Conservation (phyloP, 2,888 invertebrate species). For the Amphipyra tragopoginis region DNA sequence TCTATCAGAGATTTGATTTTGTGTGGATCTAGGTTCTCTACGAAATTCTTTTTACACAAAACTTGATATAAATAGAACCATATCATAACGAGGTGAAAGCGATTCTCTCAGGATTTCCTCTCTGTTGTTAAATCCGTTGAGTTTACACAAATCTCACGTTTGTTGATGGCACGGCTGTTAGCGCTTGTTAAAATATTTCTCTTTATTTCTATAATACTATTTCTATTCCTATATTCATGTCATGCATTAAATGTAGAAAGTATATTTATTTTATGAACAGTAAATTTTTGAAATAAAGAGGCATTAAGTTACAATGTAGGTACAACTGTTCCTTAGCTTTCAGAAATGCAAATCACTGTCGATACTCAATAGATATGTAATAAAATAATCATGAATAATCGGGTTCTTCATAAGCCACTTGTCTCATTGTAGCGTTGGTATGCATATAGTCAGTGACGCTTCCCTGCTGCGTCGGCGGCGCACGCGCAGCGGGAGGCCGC, state of each 20-base stretch:
- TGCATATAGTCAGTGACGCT: slow-evolving; percentile 67
- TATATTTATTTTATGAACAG: slow-evolving; percentile 34
- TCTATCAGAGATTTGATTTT: slow-evolving; percentile 37
- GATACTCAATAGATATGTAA: slow-evolving; percentile 63
- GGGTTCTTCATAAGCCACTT: slow-evolving; percentile 70
- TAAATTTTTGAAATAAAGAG: slow-evolving; percentile 38
- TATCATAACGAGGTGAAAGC: slow-evolving; percentile 66
- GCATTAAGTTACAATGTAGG: slow-evolving; percentile 28
- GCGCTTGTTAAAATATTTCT: slow-evolving; percentile 54
- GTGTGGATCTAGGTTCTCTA: slow-evolving; percentile 12
- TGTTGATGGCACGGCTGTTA: slow-evolving; percentile 58
- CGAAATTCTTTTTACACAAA: slow-evolving; percentile 42
- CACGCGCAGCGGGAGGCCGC: slow-evolving; percentile 73
- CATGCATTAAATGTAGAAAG: slow-evolving; percentile 25
- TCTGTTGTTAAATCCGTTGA: slow-evolving; percentile 65
- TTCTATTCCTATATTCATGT: slow-evolving; percentile 42
- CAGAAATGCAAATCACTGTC: slow-evolving; percentile 60
- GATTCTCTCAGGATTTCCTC: slow-evolving; percentile 69
- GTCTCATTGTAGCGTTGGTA: slow-evolving; percentile 63
- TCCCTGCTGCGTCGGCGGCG: slow-evolving; percentile 79
- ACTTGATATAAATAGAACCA: slow-evolving; percentile 61
- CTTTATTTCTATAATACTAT: slow-evolving; percentile 48
- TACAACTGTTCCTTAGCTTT: slow-evolving; percentile 48
- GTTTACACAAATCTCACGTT: slow-evolving; percentile 73
- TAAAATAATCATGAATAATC: slow-evolving; percentile 74